Base-by-base conservation (phyloP, 2,888 invertebrate species). In the Parnassius apollo region DNA sequence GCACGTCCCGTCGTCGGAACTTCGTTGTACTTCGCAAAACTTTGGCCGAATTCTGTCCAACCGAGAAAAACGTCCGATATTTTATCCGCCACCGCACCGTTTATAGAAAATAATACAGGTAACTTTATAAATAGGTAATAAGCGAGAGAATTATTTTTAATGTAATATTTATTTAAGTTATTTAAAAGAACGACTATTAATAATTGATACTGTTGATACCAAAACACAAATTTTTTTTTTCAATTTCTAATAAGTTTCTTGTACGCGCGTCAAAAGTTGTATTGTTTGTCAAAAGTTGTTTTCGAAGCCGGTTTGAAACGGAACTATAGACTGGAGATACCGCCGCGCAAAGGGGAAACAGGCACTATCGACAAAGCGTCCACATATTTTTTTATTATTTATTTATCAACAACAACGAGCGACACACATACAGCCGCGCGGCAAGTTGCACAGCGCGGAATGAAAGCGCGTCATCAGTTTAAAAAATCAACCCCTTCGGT, bases 381-480 rank as follows among this genome's bases (percentile, higher is more conserved):
- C 81, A 78, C 77, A 73, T 80, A 77, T 81, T 79, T 79, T 75
- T 77, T 83, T 83, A 85, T 77, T 81, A 83, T 88, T 86, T 89
- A 86, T 90, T 89, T 90, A 90, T 88, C 87, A 80, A 80, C 83
- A 82, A 77, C 87, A 80, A 80, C 83, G 82, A 77, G 74, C 81
- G 80, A 81, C 80, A 85, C 86, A 86, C 88, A 86, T 87, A 91
- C 91, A 90, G 85, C 91, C 89, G 90, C 88, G 88, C 91, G 85
- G 84, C 83, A 82, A 92, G 87, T 91, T 91, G 92, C 92, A 90
- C 87, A 84, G 86, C 88, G 89, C 89, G 87, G 91, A 92, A 92
- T 92, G 92, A 89, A 91, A 91, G 91, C 92, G 91, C 92, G 92
- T 92, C 92, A 92, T 92, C 92, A 91, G 91, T 92, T 92, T 92